A percentile compares a stretch with the other conserved stretches of the same genome.
phyloP scores from a whole-genome alignment of 2,888 invertebrate genomes.

The Baccha elongata region DNA sequence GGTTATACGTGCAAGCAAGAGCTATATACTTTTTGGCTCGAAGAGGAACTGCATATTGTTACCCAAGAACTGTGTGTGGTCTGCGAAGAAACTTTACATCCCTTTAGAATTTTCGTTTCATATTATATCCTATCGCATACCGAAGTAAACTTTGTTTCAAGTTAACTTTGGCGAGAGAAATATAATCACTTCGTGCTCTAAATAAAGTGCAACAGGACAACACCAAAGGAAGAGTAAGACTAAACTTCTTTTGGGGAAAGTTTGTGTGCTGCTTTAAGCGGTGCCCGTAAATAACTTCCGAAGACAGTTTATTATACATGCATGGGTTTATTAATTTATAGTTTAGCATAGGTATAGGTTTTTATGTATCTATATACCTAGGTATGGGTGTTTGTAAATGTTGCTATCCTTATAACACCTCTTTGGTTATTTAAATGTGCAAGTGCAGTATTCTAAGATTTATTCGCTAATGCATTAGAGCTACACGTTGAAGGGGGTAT shows the following conservation, averaged over 20 bases:
- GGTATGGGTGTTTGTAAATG: not conserved
- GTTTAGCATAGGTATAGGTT: constrained; percentile 1
- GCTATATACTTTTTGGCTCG: constrained; percentile 7
- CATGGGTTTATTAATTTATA: constrained; percentile 72
- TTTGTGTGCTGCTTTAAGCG: constrained; percentile 57
- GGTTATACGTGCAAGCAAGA: constrained; percentile 6
- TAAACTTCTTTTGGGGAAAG: constrained; percentile 46
- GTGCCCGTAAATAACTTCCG: constrained; percentile 62
- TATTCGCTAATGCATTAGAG: constrained; percentile 46
- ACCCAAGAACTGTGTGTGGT: constrained; percentile 47
- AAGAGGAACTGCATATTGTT: not conserved
- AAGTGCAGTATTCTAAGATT: constrained; percentile 33
- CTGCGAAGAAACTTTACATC: constrained; percentile 54
- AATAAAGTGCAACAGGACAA: constrained; percentile 71
- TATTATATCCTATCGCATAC: not conserved
- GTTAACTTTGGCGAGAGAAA: constrained; percentile 60
- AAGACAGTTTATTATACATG: constrained; percentile 72
- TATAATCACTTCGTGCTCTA: constrained; percentile 66
- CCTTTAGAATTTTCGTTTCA: constrained; percentile 15
- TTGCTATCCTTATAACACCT: constrained; percentile 6
- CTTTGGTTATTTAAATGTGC: constrained; percentile 39
- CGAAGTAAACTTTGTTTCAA: constrained; percentile 53
- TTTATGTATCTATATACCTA: not conserved
- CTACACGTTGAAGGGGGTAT: not conserved
- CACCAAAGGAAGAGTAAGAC: constrained; percentile 39